Conservation (phyloP, 2,797 vertebrate species). For the Pelobates cultripes region DNA sequence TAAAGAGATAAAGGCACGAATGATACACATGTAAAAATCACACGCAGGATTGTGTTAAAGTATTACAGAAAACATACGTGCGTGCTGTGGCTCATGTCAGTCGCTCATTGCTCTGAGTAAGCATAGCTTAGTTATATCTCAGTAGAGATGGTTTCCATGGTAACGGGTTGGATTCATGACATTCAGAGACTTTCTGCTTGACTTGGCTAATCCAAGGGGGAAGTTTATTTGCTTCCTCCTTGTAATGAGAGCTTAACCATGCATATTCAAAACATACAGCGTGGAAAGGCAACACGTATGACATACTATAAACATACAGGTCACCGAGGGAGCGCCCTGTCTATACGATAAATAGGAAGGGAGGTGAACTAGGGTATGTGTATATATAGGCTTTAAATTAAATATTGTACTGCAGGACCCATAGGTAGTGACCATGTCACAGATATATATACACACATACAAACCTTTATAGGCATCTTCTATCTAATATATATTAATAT, state of each 20-base stretch:
- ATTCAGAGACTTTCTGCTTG: conserved; percentile 53
- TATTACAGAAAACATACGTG: conserved; percentile 13
- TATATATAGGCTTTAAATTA: not conserved
- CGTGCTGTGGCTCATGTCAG: conserved; percentile 17
- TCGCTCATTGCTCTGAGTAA: conserved; percentile 44
- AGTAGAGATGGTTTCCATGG: conserved; percentile 49
- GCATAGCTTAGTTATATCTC: conserved; percentile 48
- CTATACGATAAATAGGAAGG: not conserved
- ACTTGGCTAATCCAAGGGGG: conserved; percentile 53
- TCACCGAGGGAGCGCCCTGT: not conserved
- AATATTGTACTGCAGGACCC: not conserved
- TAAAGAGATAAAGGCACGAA: too few relatives aligned
- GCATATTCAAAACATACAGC: conserved; percentile 7
- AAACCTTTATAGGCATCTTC: too few relatives aligned
- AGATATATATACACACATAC: too few relatives aligned
- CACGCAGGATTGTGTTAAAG: not conserved
- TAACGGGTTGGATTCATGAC: conserved; percentile 50
- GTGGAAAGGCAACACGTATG: not conserved
- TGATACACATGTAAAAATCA: not conserved
- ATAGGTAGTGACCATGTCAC: too few relatives aligned
- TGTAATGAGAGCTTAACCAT: conserved; percentile 35
- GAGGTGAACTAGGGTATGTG: not conserved
- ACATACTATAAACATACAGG: conserved; percentile 1
- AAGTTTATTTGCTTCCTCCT: conserved; percentile 47
- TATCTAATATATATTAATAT: too few relatives aligned